phyloP scores from a whole-genome alignment of 2,888 invertebrate genomes.

The Serripes groenlandicus region DNA sequence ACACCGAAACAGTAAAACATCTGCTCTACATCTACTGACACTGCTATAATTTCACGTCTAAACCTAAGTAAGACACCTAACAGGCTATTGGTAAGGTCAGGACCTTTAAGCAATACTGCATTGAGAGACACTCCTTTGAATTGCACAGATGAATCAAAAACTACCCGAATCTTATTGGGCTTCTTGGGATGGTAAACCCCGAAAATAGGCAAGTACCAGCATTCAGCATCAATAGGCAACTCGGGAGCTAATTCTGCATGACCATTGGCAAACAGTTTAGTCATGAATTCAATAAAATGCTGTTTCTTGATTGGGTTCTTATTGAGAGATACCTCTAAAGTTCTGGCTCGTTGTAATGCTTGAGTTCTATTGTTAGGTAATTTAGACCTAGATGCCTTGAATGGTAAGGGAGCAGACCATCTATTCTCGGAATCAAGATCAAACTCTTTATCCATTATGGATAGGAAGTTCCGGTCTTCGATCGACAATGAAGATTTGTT shows the following conservation, averaged over 20 bases:
- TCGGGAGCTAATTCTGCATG: conserved; percentile 61
- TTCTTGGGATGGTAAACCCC: conserved; percentile 42
- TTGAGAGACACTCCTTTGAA: conserved; percentile 53
- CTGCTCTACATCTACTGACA: conserved; percentile 57
- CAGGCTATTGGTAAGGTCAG: conserved; percentile 59
- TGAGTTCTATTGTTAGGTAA: conserved; percentile 49
- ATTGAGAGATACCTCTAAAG: neutral
- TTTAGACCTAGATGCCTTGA: conserved; percentile 6
- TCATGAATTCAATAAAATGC: conserved; percentile 36
- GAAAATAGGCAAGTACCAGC: conserved; percentile 47
- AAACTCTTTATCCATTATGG: conserved; percentile 27
- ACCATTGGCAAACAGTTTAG: conserved; percentile 30
- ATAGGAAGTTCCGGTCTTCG: conserved; percentile 31
- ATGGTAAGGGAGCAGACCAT: conserved; percentile 53
- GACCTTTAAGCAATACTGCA: conserved; percentile 42
- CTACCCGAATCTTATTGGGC: conserved; percentile 38
- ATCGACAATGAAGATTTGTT: conserved; percentile 21
- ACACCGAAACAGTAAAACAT: no score
- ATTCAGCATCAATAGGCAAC: conserved; percentile 9
- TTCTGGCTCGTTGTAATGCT: conserved; percentile 34
- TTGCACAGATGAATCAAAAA: conserved; percentile 40
- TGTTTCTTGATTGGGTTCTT: conserved; percentile 15
- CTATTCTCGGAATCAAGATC: conserved; percentile 8
- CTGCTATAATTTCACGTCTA: conserved; percentile 37
- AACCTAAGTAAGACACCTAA: conserved; percentile 57